These are phyloP conservation scores for Sylvilagus bachmani DNA, from an alignment of 2,113 vertebrate genomes.

Conservation along the genomic window DNA sequence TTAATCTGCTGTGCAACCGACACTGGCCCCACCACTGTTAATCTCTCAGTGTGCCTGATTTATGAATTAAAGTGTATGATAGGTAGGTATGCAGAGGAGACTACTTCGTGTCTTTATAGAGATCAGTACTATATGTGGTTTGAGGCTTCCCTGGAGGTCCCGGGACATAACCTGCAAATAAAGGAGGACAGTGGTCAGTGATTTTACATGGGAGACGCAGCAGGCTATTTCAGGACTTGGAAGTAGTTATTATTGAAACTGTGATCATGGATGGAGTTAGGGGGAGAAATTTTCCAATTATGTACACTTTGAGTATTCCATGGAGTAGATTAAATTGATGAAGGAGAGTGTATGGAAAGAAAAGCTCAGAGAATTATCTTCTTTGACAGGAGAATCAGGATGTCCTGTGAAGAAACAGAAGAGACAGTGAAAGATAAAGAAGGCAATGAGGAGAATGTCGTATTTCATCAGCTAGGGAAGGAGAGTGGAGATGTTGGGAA, in stretches of 20 bases:
- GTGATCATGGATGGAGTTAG: background rate
- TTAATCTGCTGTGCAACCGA: too few species aligned
- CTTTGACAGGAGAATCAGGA: background rate
- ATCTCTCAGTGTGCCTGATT: too few species aligned
- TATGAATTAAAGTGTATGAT: too few species aligned
- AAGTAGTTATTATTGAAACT: background rate
- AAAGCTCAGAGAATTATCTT: background rate
- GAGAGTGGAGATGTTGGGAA: background rate
- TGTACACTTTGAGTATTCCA: background rate
- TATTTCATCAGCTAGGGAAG: background rate
- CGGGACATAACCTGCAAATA: too few species aligned
- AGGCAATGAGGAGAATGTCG: background rate
- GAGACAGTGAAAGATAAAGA: conserved; percentile 1
- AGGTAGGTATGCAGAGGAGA: too few species aligned
- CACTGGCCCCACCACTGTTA: too few species aligned
- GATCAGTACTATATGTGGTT: too few species aligned
- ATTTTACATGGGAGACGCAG: background rate
- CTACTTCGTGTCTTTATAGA: too few species aligned
- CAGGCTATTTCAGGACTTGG: background rate
- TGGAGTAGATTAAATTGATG: background rate
- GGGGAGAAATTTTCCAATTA: background rate
- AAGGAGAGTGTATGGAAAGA: background rate
- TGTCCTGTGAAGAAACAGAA: background rate
- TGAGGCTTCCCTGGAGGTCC: too few species aligned
- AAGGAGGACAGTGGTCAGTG: background rate